Conservation (phyloP, 2,797 vertebrate species). For the Enteromius argenteus region DNA sequence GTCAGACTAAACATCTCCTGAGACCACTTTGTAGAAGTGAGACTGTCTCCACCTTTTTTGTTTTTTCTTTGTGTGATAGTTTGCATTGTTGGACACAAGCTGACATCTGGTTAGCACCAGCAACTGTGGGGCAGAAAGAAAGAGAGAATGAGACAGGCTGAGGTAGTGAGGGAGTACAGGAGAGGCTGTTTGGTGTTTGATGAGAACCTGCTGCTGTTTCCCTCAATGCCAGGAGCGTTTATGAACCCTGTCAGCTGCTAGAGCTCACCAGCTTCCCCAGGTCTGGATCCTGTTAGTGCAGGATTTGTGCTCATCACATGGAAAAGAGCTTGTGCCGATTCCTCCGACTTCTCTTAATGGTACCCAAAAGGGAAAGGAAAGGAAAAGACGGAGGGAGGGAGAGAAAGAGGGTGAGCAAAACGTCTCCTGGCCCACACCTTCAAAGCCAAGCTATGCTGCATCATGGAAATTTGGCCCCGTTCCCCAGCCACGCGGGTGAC, state of each 20-base stretch:
- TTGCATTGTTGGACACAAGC: slow-evolving; percentile 19
- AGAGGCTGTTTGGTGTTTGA: slow-evolving; percentile 53
- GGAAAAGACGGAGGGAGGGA: slow-evolving; percentile 37
- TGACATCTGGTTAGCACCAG: slow-evolving; percentile 56
- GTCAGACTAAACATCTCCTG: neutral
- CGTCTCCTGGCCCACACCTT: slow-evolving; percentile 78
- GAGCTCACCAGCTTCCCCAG: slow-evolving; percentile 72
- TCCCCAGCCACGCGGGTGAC: slow-evolving; percentile 66
- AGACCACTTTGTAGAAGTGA: neutral
- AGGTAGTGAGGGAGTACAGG: slow-evolving; percentile 12
- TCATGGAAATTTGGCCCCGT: slow-evolving; percentile 93
- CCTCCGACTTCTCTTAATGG: slow-evolving; percentile 68
- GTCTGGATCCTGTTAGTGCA: slow-evolving; percentile 81
- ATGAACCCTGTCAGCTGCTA: slow-evolving; percentile 85
- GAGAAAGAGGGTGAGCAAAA: slow-evolving; percentile 44
- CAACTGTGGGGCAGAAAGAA: slow-evolving; percentile 26
- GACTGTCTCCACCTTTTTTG: neutral
- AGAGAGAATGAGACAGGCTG: slow-evolving; percentile 29
- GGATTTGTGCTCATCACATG: slow-evolving; percentile 81
- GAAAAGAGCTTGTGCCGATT: slow-evolving; percentile 75
- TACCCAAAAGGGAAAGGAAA: slow-evolving; percentile 62
- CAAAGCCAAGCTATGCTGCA: slow-evolving; percentile 81
- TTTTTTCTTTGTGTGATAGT: slow-evolving; percentile 36
- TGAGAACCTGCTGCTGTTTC: slow-evolving; percentile 64
- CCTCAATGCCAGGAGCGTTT: slow-evolving; percentile 68